A percentile compares a stretch with the other conserved stretches of the same genome.
These are phyloP conservation scores for Diarsia rubi DNA, from an alignment of 2,888 invertebrate genomes.

Conservation along the genomic window DNA sequence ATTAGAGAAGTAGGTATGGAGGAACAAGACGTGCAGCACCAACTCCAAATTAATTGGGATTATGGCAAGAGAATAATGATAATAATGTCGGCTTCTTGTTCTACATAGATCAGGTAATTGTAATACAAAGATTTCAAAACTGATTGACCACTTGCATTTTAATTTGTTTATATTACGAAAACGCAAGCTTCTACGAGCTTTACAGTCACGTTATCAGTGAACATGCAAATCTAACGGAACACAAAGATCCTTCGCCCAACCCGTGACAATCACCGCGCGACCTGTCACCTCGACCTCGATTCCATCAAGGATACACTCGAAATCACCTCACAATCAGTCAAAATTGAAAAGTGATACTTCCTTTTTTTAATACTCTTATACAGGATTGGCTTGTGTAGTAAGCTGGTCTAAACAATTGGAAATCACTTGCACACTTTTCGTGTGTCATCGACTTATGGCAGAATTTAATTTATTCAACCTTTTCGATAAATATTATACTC, in stretches of 20 bases:
- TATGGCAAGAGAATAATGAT: too few relatives aligned
- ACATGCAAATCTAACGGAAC: slow-evolving; percentile 49
- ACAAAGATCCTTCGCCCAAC: slow-evolving; percentile 46
- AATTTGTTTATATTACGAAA: background rate
- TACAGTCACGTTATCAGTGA: slow-evolving; percentile 24
- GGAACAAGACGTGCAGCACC: too few relatives aligned
- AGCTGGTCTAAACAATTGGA: background rate
- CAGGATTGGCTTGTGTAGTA: background rate
- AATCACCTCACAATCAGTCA: background rate
- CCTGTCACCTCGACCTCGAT: slow-evolving; percentile 49
- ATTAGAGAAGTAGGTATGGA: too few relatives aligned
- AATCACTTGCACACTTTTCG: background rate
- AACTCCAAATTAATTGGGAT: too few relatives aligned
- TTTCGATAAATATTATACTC: background rate
- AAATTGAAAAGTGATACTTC: slow-evolving; percentile 14
- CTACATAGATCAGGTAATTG: background rate
- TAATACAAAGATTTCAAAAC: background rate
- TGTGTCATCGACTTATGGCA: background rate
- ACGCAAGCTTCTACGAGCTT: background rate
- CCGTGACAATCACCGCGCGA: slow-evolving; percentile 54
- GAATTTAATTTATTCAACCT: background rate
- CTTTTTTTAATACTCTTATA: background rate
- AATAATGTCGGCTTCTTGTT: background rate
- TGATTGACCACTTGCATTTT: background rate
- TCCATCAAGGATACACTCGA: slow-evolving; percentile 34